Base-by-base conservation (phyloP, 2,797 vertebrate species). In the Sorex maritimensis region DNA sequence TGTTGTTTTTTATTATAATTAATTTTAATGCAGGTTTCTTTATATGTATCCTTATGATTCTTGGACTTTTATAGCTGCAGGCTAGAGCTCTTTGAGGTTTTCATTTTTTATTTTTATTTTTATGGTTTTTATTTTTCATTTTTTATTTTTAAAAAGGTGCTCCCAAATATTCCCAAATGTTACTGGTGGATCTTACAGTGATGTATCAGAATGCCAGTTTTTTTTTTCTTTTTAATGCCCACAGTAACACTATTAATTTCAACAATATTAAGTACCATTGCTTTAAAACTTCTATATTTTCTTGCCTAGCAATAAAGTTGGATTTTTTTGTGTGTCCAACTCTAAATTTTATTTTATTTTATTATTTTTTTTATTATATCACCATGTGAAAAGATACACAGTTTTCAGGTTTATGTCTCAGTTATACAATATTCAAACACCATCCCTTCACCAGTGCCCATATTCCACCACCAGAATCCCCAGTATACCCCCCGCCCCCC, bases 201-300 rank as follows among this genome's bases (percentile, higher is more conserved):
- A 26, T 12, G 38, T 81, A 23, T 61, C 63, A 84, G 63, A 88
- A 81, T 88, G 15, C 34, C 30, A 44, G 5, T 44, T 44, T 5
- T 34, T 28, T 34, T 71, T 58, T 5, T n/a, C 21, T 34, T 71
- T 79, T 4, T 38, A 52, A 67, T 23, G 46, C 4, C 15, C 46
- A 85, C 9, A 71, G 46, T 11, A 49, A 4, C 15, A 74, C 13
- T 28, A 14, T 87, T 79, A 81, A 61, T 85, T 88, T 82, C 67
- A 55, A 58, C 52, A 86, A 91, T 92, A 49, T 58, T 46, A 17
- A 38, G 26, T 72, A 24, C 67, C 14, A 49, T 68, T 85, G n/a
- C 15, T 77, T 91, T 93, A 44, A 65, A 87, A 61, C 67, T 85
- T 83, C 69, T 87, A 15, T 11, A 11, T 88, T 93, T 86, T 78